Evolutionary conservation across 2,797 vertebrate genomes (phyloP), one percentile per base, ranked within the genome.

Genomic region (Spondyliosoma cantharus): DNA sequence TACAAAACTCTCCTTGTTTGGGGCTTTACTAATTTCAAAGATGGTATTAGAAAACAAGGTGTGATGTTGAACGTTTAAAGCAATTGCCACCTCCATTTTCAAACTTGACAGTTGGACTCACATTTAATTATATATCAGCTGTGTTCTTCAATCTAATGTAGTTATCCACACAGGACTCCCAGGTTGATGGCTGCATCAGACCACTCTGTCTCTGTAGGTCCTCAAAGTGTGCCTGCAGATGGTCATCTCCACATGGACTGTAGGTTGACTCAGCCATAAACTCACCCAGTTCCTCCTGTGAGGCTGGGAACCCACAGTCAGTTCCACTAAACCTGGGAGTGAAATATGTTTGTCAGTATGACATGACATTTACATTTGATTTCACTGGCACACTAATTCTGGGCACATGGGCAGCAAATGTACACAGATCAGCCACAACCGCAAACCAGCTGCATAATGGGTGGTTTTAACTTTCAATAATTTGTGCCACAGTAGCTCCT

Each of bases 231-330:
- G 52, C 20, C 70, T 77, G 71, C 25, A 83, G 75, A 49, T 54
- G 50, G 27, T 61, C n/a, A 56, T 81, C 53, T 60, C 61, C 66
- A 67, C 74, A 76, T 70, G 14, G 43, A 75, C 72, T 79, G 61
- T 24, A 8, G 45, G 58, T 46, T 17, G 76, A 19, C 66, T 49
- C 22, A 59, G 46, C 32, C 53, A 58, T 16, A 27, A 73, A 82
- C 60, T 48, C 43, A 45, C 43, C 15, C 71, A 59, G n/a, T 45
- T 76, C 24, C 62, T 80, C 72, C 50, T 62, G 64, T 22, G 75
- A 70, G 17, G 71, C 24, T 48, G 54, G 60, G 53, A 74, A 65
- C 27, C 45, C 65, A 73, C 64, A 65, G 57, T 84, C 57, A 19
- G 29, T 76, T 72, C 67, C 73, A 72, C 73, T 54, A 37, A 61